phyloP scores from a whole-genome alignment of 2,888 invertebrate species.

The Xestoiulus laeticollis region DNA sequence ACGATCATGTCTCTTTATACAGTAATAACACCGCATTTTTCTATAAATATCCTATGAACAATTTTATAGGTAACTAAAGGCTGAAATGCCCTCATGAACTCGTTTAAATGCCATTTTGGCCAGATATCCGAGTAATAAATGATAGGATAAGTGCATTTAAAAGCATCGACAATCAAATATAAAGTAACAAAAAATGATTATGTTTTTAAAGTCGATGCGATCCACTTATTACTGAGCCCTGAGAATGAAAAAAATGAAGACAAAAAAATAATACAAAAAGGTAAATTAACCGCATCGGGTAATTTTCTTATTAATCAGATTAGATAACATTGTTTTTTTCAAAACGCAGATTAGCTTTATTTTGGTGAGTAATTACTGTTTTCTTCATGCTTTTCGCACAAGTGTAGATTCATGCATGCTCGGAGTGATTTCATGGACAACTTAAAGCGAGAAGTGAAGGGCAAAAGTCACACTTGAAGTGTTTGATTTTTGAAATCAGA shows the following conservation, averaged over 20 bases:
- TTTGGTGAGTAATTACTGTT: background rate
- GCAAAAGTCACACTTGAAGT: too few species aligned
- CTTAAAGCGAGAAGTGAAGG: too few species aligned
- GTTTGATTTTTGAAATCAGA: too few species aligned
- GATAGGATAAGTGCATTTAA: background rate
- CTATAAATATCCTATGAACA: background rate
- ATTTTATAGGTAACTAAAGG: slow-evolving; percentile 15
- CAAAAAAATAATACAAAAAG: background rate
- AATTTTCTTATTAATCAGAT: background rate
- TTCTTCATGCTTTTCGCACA: too few species aligned
- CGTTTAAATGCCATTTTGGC: background rate
- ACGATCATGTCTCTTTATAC: background rate
- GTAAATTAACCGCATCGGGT: background rate
- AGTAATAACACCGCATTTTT: background rate
- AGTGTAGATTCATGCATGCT: too few species aligned
- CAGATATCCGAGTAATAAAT: slow-evolving; percentile 17
- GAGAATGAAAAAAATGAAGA: background rate
- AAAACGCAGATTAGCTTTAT: background rate
- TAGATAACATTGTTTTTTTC: background rate
- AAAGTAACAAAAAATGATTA: background rate
- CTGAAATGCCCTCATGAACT: slow-evolving; percentile 3
- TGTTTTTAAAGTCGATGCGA: background rate
- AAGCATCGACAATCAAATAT: background rate
- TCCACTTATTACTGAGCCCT: background rate
- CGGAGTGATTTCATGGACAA: too few species aligned